Evolutionary conservation across 2,888 invertebrate species (phyloP).

Genomic region (Ephialtes manifestator): DNA sequence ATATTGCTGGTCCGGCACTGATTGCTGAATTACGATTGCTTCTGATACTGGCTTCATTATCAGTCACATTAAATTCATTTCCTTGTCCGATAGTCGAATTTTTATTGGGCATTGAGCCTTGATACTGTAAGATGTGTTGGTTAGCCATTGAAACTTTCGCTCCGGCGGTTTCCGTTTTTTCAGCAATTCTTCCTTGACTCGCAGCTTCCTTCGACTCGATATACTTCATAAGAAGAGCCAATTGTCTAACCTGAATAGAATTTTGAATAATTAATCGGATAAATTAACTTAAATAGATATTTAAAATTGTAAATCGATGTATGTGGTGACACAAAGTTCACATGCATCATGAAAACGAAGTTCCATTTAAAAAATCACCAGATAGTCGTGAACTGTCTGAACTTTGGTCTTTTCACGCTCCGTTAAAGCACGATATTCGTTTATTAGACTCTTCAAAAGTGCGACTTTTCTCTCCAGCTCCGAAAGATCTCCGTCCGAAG

Average conservation of each 20-base stretch:
- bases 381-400: conserved; percentile 78
- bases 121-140: conserved; percentile 67
- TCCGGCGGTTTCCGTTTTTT: conserved; percentile 3
- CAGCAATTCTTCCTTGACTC: conserved; percentile 39
- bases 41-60: neutral
- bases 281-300: conserved; percentile 12
- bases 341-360: neutral
- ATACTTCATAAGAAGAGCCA: conserved; percentile 73
- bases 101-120: conserved; percentile 46
- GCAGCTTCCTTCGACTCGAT: conserved; percentile 73
- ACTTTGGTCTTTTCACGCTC: conserved; percentile 78
- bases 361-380: conserved; percentile 73
- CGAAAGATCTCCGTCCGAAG: conserved; percentile 52
- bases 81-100: conserved; percentile 7
- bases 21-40: conserved; percentile 8
- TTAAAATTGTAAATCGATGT: neutral
- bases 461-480: conserved; percentile 75
- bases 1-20: neutral
- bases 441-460: conserved; percentile 76
- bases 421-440: conserved; percentile 77
- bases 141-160: neutral
- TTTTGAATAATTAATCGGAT: too few species aligned
- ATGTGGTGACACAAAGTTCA: neutral
- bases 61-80: conserved; percentile 34
- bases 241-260: conserved; percentile 72